Evolutionary conservation across 2,888 invertebrate genomes (phyloP).

Genomic region (Ennomos quercinarius): DNA sequence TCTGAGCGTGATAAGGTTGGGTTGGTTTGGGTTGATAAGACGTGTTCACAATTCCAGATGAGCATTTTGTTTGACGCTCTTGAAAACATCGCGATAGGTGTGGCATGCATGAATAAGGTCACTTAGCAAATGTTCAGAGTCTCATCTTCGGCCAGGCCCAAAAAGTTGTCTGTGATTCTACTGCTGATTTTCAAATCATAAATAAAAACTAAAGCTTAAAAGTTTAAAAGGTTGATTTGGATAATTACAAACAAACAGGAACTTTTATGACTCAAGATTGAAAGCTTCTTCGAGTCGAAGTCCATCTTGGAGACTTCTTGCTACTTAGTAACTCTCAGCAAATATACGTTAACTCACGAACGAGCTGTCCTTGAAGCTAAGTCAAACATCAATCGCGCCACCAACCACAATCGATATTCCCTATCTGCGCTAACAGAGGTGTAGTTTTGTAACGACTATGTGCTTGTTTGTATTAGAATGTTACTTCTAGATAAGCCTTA

Average conservation of each 20-base stretch:
- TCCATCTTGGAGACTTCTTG: too few species aligned
- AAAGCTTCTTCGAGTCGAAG: too few species aligned
- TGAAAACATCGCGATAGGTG: conserved; percentile 37
- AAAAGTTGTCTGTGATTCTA: too few species aligned
- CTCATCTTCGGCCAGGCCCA: not conserved
- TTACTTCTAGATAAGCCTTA: conserved; percentile 16
- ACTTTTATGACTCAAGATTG: too few species aligned
- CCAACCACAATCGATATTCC: conserved; percentile 9
- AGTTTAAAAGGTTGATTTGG: too few species aligned
- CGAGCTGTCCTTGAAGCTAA: conserved; percentile 14
- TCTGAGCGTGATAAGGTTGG: not conserved
- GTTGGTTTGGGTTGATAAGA: not conserved
- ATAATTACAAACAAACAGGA: too few species aligned
- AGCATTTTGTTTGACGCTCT: conserved; percentile 35
- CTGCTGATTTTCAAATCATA: too few species aligned
- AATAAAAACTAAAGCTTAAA: too few species aligned
- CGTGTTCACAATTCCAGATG: conserved; percentile 45
- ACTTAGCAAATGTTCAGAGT: conserved; percentile 14
- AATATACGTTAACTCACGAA: not conserved
- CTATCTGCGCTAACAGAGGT: conserved; percentile 21
- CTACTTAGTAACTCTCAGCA: not conserved
- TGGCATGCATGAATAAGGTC: conserved; percentile 31
- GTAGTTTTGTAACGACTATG: conserved; percentile 23
- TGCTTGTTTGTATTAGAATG: conserved; percentile 22
- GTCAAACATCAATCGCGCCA: conserved; percentile 7